Evolutionary conservation across 2,797 vertebrate genomes (phyloP), one percentile per base, ranked within the genome.

Genomic region (Channa striata): DNA sequence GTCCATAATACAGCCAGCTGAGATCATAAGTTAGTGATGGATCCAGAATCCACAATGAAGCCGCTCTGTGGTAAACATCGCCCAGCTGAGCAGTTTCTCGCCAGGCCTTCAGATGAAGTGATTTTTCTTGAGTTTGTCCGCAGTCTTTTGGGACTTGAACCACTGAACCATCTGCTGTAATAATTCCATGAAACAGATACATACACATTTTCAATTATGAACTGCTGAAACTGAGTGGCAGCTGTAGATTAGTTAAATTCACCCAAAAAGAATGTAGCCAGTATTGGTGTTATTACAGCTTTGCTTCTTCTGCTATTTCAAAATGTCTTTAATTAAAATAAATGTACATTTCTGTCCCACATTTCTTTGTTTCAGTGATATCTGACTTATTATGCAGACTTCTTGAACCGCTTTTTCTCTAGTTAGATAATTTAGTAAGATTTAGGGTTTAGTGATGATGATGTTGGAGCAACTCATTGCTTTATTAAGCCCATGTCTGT

Each of bases 21-120:
- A 82, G 68, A 72, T 76, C 74, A 72, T 82, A 50, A 74, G 25
- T 87, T 77, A 88, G 77, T 70, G 59, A 87, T 81, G 74, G 16
- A 5, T 20, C 25, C 73, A 67, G 82, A 72, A 78, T 80, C 44
- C 60, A 63, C 39, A 65, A 73, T 68, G 69, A 82, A 77, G 65
- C 47, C 8, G 33, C 51, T 57, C 1, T 4, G 67, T 46, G 66
- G 42, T 73, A 20, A 82, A 83, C 77, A 47, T 54, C 52, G 52
- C 20, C 23, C 19, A 16, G 53, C 61, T 74, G n/a, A 40, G 25
- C 52, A 33, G 19, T 63, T 67, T 62, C 44, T 59, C 34, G 51
- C 52, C 19, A 42, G 68, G 51, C 78, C 80, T 81, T 77, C 49
- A 51, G 16, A 30, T 9, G 17, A 74, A 57, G 59, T 49, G 62